Percentiles rank a stretch among this genome's conserved stretches.
Evolutionary conservation across 2,888 invertebrate genomes (phyloP).

Genomic region (Cacoxenus indagator): DNA sequence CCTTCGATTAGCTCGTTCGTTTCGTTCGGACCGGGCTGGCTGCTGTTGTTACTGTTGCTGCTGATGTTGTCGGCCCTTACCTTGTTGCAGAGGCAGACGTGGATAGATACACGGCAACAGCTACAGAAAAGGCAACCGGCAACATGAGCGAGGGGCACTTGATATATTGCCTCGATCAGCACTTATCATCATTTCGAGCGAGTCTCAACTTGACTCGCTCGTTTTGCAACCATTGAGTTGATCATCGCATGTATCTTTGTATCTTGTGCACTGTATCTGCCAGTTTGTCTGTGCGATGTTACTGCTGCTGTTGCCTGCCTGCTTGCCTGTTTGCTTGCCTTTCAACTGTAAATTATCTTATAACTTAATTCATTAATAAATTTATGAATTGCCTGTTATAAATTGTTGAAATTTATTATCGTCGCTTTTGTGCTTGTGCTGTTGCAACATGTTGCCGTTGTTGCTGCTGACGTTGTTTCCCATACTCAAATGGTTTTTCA

Average conservation of each 20-base stretch:
- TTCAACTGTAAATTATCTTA: conserved; percentile 66
- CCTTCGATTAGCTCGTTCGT: conserved; percentile 13
- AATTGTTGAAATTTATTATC: conserved; percentile 65
- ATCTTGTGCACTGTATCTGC: conserved; percentile 19
- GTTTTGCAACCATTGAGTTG: conserved; percentile 25
- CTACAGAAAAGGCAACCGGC: conserved; percentile 34
- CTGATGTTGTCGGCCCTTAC: background rate
- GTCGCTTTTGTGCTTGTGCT: conserved; percentile 33
- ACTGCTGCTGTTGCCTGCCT: background rate
- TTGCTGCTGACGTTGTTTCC: background rate
- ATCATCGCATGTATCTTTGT: conserved; percentile 30
- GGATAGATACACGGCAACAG: background rate
- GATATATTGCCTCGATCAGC: conserved; percentile 64
- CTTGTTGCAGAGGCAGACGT: background rate
- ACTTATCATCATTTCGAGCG: conserved; percentile 56
- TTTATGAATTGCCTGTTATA: conserved; percentile 67
- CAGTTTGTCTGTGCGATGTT: conserved; percentile 30
- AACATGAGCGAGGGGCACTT: conserved; percentile 42
- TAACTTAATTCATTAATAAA: conserved; percentile 70
- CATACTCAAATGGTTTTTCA: background rate
- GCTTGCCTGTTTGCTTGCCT: conserved; percentile 13
- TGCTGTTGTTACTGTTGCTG: background rate
- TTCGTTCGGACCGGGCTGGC: background rate
- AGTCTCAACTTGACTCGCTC: background rate
- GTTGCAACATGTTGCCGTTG: conserved; percentile 43